Evolutionary conservation across 2,113 vertebrate genomes (phyloP), one percentile per base, ranked within the genome.

Genomic region (Semicossyphus pulcher): DNA sequence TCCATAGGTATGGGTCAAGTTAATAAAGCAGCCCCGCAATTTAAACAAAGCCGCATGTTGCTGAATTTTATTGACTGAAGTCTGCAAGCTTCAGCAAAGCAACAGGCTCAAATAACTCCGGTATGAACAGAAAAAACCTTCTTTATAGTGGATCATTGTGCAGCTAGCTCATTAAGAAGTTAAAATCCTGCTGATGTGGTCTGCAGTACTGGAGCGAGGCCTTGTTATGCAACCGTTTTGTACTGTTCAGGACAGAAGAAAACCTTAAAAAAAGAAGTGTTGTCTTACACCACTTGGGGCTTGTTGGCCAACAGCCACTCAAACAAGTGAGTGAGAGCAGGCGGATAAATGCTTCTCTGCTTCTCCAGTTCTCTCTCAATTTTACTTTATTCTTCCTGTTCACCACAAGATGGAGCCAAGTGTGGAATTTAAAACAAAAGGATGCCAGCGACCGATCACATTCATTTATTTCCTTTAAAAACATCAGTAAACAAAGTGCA

Each of bases 361-460:
- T 36, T 39, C 23, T 48, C 8, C 4, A 12, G 25, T 66, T 63
- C 37, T 37, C 36, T n/a, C 18, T 20, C 16, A 15, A 6, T 66
- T 48, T 31, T 34, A 41, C n/a, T 61, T 51, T 36, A 45, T 70
- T 75, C 58, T 67, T 31, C 1, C 25, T 26, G 28, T 59, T 86
- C 23, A 15, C 90, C 88, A 91, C 88, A 78, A 92, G 89, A 86
- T 88, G 89, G 88, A 78, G 87, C 87, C 71, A 83, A 47, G 39
- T 49, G 56, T 44, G 59, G 74, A 83, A 76, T 32, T 11, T 26
- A 11, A 48, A 60, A 41, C 11, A 16, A 11, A 52, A 69, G 1
- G 26, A 48, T 1, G 9, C 41, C 29, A 49, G 7, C 39, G 29
- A 61, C 21, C 0, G 2, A 71, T 78, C 28, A 70, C 20, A 39